phyloP scores from a whole-genome alignment of 1,140 invertebrate species.

The Bathynomus jamesi region DNA sequence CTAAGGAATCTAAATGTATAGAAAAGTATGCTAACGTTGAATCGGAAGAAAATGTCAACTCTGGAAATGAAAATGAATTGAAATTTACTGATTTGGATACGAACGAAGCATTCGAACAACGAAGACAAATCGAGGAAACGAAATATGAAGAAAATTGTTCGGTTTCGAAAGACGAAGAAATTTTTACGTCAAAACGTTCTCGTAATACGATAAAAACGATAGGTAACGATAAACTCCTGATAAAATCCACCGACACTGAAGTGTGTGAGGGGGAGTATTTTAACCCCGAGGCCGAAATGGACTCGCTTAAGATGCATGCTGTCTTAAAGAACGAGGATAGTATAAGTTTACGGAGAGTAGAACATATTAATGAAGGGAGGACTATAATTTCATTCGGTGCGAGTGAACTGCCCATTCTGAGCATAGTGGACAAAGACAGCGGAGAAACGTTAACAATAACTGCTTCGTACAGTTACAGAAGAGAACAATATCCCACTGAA shows the following conservation, averaged over 20 bases:
- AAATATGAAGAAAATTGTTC: background rate
- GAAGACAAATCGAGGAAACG: too few species aligned
- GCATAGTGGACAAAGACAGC: background rate
- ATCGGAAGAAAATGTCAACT: too few species aligned
- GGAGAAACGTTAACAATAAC: background rate
- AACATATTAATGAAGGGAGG: background rate
- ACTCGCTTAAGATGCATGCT: background rate
- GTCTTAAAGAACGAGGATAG: background rate
- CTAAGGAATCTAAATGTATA: too few species aligned
- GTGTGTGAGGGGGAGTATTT: background rate
- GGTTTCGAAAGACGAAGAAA: background rate
- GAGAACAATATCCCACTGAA: background rate
- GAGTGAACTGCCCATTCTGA: background rate
- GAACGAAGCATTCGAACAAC: too few species aligned
- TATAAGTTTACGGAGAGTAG: background rate
- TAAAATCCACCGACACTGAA: background rate
- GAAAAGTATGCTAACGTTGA: too few species aligned
- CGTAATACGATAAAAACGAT: background rate
- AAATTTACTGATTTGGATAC: too few species aligned
- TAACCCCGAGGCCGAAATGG: background rate
- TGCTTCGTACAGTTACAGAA: background rate
- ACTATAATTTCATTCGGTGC: background rate
- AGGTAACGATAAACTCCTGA: background rate
- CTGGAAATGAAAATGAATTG: too few species aligned
- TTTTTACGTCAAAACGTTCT: background rate